phyloP scores from a whole-genome alignment of 2,888 invertebrate genomes.

The Esperia sulphurella region DNA sequence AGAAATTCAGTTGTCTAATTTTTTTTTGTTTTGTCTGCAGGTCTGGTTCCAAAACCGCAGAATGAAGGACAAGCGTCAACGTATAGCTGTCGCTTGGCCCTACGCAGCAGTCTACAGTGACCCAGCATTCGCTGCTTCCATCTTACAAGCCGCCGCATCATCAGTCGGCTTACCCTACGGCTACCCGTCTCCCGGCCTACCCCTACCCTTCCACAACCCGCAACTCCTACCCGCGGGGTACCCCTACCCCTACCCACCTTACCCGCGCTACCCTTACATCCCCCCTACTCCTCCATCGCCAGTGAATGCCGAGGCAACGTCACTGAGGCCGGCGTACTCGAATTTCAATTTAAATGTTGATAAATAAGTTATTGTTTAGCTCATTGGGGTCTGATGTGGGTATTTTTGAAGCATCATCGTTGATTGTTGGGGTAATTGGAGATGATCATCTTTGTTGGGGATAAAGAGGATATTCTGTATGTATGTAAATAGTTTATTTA shows the following conservation, averaged over 20 bases:
- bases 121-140: slow-evolving; percentile 94
- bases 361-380: slow-evolving; percentile 41
- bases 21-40: slow-evolving; percentile 71
- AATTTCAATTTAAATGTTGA: slow-evolving; percentile 70
- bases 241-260: slow-evolving; percentile 79
- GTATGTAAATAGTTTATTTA: slow-evolving; percentile 11
- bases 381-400: too few relatives aligned
- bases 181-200: slow-evolving; percentile 79
- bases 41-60: slow-evolving; percentile 99
- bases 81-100: slow-evolving; percentile 96
- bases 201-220: slow-evolving; percentile 76
- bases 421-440: not conserved
- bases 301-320: slow-evolving; percentile 58
- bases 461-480: slow-evolving; percentile 7
- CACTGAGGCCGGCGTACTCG: slow-evolving; percentile 70
- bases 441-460: not conserved
- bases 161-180: slow-evolving; percentile 83
- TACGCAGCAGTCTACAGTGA: slow-evolving; percentile 96
- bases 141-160: slow-evolving; percentile 93
- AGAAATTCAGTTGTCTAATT: not conserved
- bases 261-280: slow-evolving; percentile 76
- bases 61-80: slow-evolving; percentile 98
- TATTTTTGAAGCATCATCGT: not conserved
- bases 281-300: slow-evolving; percentile 72
- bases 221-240: slow-evolving; percentile 78